Percentiles rank a stretch among this genome's conserved stretches.
Conservation (phyloP, 2,113 vertebrate genomes). For the Anhinga rufa region DNA sequence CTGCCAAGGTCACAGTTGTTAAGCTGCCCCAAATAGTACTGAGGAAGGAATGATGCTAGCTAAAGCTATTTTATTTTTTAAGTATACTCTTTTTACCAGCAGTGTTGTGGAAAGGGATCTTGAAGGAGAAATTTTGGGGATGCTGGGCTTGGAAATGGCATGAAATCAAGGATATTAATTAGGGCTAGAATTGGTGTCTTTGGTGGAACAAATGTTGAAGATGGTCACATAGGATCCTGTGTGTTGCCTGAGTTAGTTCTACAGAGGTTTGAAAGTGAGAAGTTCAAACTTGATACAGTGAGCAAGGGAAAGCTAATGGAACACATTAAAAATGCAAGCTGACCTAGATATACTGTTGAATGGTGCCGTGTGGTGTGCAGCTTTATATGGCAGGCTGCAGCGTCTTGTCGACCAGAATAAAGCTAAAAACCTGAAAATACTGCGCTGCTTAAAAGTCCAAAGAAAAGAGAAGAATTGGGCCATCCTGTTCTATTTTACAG, state of each 20-base stretch:
- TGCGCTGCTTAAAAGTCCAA: background rate
- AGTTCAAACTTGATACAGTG: conserved; percentile 18
- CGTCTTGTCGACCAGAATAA: background rate
- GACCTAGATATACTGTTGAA: conserved; percentile 37
- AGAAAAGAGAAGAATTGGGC: background rate
- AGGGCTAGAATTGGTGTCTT: background rate
- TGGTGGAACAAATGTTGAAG: background rate
- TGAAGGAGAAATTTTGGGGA: background rate
- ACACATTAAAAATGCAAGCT: conserved; percentile 54
- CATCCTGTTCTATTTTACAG: background rate
- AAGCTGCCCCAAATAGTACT: background rate
- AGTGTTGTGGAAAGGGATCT: background rate
- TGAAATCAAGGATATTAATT: background rate
- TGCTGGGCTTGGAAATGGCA: background rate
- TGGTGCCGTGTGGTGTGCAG: conserved; percentile 27
- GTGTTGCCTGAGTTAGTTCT: background rate
- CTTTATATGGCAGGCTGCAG: conserved; percentile 10
- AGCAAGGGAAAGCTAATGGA: conserved; percentile 21
- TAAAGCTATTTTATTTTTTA: background rate
- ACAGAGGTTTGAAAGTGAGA: background rate
- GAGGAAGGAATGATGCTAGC: background rate
- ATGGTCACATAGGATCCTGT: background rate
- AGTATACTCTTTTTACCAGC: background rate
- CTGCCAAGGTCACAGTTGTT: background rate
- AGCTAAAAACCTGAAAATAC: background rate